phyloP scores from a whole-genome alignment of 2,888 invertebrate genomes.

The Cosmia trapezina region DNA sequence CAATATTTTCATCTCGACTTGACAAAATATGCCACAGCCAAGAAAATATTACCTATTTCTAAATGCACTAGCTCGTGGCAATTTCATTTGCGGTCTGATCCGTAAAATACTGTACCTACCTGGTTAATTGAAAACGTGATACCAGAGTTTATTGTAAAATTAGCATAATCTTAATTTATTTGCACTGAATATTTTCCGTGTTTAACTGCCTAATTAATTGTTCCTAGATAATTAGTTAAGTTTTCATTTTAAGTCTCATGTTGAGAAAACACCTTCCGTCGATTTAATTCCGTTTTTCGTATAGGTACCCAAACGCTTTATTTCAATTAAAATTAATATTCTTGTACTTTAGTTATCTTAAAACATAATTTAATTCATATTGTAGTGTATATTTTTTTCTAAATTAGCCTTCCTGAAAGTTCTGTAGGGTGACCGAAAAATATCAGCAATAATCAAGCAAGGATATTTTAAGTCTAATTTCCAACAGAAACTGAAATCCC shows the following conservation, averaged over 20 bases:
- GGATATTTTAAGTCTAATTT: constrained; percentile 1
- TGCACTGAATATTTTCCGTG: constrained; percentile 3
- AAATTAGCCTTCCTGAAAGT: background rate
- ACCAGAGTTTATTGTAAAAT: background rate
- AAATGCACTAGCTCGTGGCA: background rate
- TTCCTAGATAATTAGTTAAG: background rate
- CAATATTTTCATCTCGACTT: background rate
- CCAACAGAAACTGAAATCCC: constrained; percentile 27
- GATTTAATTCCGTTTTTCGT: background rate
- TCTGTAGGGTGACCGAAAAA: background rate
- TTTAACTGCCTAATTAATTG: background rate
- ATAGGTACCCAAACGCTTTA: background rate
- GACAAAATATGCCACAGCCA: background rate
- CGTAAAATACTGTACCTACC: background rate
- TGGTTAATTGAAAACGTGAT: constrained; percentile 1
- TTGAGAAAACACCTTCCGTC: background rate
- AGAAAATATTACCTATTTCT: background rate
- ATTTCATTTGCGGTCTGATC: background rate
- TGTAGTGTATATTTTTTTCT: no score
- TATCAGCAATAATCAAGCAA: constrained; percentile 39
- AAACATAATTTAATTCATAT: background rate
- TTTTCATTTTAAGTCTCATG: background rate
- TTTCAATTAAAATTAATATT: background rate
- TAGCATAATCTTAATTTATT: constrained; percentile 6
- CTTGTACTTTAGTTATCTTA: no score